These are phyloP conservation scores for Pseudochirops corinnae DNA, from an alignment of 2,797 vertebrate species.

Conservation along the genomic window DNA sequence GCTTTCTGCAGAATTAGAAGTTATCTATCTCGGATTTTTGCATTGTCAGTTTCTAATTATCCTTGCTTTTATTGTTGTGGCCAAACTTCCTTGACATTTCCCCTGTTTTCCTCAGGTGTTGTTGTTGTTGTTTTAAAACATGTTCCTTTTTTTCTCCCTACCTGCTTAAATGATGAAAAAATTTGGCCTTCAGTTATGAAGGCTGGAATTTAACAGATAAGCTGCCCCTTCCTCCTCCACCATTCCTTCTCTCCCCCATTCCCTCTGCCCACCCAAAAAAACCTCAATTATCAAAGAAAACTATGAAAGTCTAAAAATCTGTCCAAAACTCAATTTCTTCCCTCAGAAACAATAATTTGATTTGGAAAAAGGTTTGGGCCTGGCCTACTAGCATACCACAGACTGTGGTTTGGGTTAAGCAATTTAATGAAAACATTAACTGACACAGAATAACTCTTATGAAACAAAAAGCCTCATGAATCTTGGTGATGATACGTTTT, in stretches of 20 bases:
- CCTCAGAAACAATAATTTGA: conserved; percentile 37
- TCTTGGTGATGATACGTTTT: background rate
- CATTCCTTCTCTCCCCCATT: background rate
- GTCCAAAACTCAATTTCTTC: background rate
- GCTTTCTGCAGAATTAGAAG: background rate
- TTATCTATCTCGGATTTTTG: background rate
- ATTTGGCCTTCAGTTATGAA: background rate
- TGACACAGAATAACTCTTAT: background rate
- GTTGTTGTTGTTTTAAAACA: background rate
- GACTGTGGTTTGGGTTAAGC: background rate
- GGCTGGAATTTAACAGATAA: background rate
- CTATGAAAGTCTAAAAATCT: background rate
- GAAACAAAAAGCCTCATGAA: background rate
- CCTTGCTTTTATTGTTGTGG: background rate
- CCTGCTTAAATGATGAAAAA: background rate
- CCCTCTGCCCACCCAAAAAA: background rate
- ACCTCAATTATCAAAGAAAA: background rate
- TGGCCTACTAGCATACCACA: background rate
- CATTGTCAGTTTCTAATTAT: background rate
- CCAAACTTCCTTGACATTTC: background rate
- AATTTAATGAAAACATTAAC: conserved; percentile 9
- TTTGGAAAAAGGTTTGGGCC: background rate
- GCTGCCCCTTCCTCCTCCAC: background rate
- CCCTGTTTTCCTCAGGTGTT: conserved; percentile 15
- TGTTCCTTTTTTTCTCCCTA: background rate